phyloP scores from a whole-genome alignment of 2,113 vertebrate species.

The Diadophis punctatus region DNA sequence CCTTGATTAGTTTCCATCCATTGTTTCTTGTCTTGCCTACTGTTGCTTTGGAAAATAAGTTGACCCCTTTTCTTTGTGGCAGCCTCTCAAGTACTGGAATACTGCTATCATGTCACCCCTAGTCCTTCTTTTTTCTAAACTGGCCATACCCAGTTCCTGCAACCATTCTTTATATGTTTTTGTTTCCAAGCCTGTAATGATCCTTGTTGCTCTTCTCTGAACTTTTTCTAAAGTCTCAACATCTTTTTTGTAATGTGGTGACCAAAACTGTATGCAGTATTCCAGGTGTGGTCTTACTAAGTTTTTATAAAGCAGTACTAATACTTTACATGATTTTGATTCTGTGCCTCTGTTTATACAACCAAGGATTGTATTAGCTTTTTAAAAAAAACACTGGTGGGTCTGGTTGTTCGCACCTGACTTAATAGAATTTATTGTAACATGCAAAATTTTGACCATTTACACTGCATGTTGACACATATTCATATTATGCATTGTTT shows the following conservation, averaged over 20 bases:
- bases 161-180: not conserved
- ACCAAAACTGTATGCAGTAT: too few species aligned
- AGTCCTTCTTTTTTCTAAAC: not conserved
- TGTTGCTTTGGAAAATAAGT: too few species aligned
- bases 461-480: not conserved
- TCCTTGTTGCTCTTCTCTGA: not conserved
- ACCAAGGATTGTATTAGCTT: not conserved
- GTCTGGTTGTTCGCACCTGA: not conserved
- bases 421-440: not conserved
- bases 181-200: not conserved
- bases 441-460: not conserved
- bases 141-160: not conserved
- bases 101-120: not conserved
- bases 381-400: not conserved
- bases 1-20: too few species aligned
- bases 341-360: not conserved
- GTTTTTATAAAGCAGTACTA: not conserved
- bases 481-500: not conserved
- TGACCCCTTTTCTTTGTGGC: not conserved
- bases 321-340: not conserved
- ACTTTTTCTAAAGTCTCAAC: not conserved
- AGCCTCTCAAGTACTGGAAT: not conserved
- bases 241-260: too few species aligned
- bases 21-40: too few species aligned
- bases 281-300: not conserved